Conservation (phyloP, 2,113 vertebrate species). For the Alectura lathami region DNA sequence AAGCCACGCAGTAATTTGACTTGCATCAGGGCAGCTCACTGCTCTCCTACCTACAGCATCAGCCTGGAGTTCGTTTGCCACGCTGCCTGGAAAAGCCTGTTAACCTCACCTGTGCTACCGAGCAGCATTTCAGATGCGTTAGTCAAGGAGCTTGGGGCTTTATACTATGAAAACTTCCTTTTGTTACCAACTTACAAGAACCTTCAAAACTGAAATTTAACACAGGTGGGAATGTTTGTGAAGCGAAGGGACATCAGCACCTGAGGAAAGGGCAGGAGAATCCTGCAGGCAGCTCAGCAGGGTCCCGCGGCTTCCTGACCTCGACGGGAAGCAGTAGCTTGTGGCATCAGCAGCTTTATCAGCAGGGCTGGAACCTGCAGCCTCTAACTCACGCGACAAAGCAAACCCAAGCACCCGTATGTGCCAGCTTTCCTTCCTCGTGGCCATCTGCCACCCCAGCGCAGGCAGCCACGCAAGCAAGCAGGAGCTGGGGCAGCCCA, state of each 20-base stretch:
- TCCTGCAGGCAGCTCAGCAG: neutral
- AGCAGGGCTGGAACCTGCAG: neutral
- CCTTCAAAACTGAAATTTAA: neutral
- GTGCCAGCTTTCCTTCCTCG: accelerated
- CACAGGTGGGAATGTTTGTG: neutral
- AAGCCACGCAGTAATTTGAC: neutral
- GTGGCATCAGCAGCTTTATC: neutral
- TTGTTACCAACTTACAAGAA: neutral
- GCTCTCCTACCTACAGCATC: neutral
- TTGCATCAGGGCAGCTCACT: neutral
- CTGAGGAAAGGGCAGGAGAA: neutral
- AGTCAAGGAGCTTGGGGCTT: neutral
- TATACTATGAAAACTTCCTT: neutral
- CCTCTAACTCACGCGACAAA: neutral
- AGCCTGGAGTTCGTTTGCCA: neutral
- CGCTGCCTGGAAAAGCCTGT: neutral
- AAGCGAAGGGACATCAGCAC: accelerated
- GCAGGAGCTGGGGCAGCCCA: neutral
- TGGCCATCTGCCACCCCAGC: neutral
- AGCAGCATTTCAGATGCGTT: neutral
- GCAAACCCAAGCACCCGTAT: neutral
- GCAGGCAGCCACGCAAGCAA: neutral
- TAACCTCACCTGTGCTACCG: neutral
- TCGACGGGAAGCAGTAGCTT: accelerated
- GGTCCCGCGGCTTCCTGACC: neutral